Evolutionary conservation across 1,140 invertebrate species (phyloP).

Genomic region (Charaxes varanes): DNA sequence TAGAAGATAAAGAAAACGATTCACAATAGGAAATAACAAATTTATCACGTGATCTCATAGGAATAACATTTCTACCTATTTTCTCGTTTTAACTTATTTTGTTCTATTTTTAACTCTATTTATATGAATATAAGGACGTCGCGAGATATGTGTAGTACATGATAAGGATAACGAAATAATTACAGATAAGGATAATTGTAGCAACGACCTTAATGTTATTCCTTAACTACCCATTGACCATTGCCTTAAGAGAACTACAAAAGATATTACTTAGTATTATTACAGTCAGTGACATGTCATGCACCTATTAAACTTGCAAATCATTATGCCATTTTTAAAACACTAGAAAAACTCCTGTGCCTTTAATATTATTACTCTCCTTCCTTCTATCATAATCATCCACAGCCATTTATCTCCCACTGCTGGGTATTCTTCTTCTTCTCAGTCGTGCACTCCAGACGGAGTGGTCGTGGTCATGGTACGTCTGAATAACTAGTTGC

Average conservation of each 20-base stretch:
- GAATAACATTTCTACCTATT: slow-evolving; percentile 7
- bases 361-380: no score
- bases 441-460: no score
- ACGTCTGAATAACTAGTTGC: no score
- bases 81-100: not conserved
- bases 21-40: slow-evolving; percentile 1
- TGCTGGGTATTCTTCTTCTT: no score
- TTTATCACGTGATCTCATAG: slow-evolving; percentile 14
- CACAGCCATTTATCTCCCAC: no score
- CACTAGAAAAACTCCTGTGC: no score
- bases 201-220: slow-evolving; percentile 12
- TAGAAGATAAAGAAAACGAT: not conserved
- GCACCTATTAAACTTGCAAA: no score
- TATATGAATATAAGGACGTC: not conserved
- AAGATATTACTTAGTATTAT: no score
- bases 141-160: not conserved
- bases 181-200: slow-evolving; percentile 6
- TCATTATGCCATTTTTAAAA: no score
- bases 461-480: no score
- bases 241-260: slow-evolving; percentile 2
- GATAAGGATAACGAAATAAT: slow-evolving; percentile 12
- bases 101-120: not conserved
- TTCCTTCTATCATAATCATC: no score
- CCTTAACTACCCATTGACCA: slow-evolving; percentile 20
- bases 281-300: no score